Percentiles rank a stretch among this genome's conserved stretches.
phyloP scores from a whole-genome alignment of 1,140 invertebrate genomes.

The Apis florea region DNA sequence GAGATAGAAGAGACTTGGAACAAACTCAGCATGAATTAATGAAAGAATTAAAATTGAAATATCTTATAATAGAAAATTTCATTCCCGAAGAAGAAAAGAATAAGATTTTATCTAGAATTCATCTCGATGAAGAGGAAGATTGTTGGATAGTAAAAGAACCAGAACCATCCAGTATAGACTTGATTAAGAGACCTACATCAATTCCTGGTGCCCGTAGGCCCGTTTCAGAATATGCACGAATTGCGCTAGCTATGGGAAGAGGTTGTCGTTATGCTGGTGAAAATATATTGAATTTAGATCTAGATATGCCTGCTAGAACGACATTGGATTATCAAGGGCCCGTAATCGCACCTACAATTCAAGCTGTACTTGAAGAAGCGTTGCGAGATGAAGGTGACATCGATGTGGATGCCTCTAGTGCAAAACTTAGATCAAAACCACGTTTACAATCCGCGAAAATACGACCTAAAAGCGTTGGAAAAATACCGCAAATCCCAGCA shows the following conservation, averaged over 20 bases:
- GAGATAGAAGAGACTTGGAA: slow-evolving; percentile 90
- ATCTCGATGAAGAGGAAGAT: slow-evolving; percentile 94
- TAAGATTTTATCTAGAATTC: slow-evolving; percentile 88
- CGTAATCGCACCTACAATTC: slow-evolving; percentile 85
- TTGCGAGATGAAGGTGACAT: slow-evolving; percentile 87
- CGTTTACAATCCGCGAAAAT: slow-evolving; percentile 71
- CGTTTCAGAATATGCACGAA: slow-evolving; percentile 87
- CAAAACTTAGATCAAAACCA: slow-evolving; percentile 69
- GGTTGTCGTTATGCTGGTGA: slow-evolving; percentile 86
- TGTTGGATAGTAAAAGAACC: slow-evolving; percentile 85
- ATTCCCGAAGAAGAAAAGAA: slow-evolving; percentile 95
- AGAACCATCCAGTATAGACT: slow-evolving; percentile 75
- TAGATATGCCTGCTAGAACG: slow-evolving; percentile 89
- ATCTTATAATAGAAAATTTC: slow-evolving; percentile 97
- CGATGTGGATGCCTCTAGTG: slow-evolving; percentile 84
- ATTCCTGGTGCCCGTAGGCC: slow-evolving; percentile 84
- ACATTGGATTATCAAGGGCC: slow-evolving; percentile 90
- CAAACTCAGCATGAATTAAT: slow-evolving; percentile 89
- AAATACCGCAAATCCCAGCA: slow-evolving; percentile 73
- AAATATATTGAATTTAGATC: slow-evolving; percentile 90
- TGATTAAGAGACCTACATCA: slow-evolving; percentile 84
- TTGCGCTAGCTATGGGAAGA: slow-evolving; percentile 82
- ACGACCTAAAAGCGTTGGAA: slow-evolving; percentile 73
- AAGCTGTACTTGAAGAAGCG: slow-evolving; percentile 88
- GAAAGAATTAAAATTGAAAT: slow-evolving; percentile 88